Conservation (phyloP, 1,140 invertebrate species). For the Nebria ingens region DNA sequence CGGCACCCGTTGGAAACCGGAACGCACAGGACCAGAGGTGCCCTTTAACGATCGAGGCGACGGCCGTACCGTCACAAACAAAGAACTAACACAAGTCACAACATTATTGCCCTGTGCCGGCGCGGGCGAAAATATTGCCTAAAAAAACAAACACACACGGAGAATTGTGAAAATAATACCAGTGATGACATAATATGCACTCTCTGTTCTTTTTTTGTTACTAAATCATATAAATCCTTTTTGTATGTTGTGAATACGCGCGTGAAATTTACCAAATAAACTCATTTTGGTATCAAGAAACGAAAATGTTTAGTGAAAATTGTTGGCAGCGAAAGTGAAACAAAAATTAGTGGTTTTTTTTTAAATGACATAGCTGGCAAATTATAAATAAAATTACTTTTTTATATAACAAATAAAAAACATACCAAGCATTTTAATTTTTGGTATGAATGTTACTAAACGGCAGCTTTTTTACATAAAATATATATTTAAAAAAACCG, state of each 20-base stretch:
- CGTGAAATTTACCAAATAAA: too few species aligned
- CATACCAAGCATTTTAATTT: background rate
- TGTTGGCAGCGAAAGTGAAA: too few species aligned
- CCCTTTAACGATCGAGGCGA: background rate
- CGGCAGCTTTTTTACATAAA: background rate
- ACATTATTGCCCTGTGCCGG: background rate
- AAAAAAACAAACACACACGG: background rate
- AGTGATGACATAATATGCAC: too few species aligned
- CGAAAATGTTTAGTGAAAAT: too few species aligned
- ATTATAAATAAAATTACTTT: background rate
- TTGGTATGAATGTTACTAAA: background rate
- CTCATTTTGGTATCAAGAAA: too few species aligned
- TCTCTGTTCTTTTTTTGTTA: too few species aligned
- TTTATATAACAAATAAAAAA: background rate
- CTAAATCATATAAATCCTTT: too few species aligned
- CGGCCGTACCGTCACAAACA: background rate
- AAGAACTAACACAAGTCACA: background rate
- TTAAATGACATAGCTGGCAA: constrained; percentile 4
- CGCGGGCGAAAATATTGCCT: background rate
- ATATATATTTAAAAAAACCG: background rate
- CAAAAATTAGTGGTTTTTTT: background rate
- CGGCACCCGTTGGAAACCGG: background rate
- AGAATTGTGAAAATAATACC: background rate
- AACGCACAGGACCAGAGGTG: background rate
- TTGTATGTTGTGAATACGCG: too few species aligned